Evolutionary conservation across 2,888 invertebrate genomes (phyloP), one percentile per base, ranked within the genome.

Genomic region (Caenorhabditis parvicauda): DNA sequence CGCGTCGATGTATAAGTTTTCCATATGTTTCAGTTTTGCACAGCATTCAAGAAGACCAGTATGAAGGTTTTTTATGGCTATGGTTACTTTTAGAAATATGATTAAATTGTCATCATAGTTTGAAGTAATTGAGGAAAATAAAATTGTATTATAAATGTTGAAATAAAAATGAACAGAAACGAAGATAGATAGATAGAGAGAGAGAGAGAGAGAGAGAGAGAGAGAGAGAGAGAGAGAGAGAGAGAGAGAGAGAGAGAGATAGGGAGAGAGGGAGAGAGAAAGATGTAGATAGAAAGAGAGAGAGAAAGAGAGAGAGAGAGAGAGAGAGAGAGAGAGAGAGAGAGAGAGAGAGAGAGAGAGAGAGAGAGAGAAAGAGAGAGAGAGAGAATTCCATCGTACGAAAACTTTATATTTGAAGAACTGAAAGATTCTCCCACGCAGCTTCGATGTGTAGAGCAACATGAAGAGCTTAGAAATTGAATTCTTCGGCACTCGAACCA

Each of bases 281-380:
- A 28, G 42, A 46, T 48, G 37, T 21, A 45, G 53, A 58, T 50
- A 58, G 49, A 49, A 53, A 53, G 49, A 49, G 43, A 43, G 39
- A 39, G 45, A 42, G 49, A 48, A 44, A 43, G 58, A 50, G 58
- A 53, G 53, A 17, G 6, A 35, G 38, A 14, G 45, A 49, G 45
- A 35, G 41, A 12, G 22, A 5, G 17, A 12, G 37, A 59, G 52
- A 38, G 38, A 60, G 44, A 19, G 12, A 1, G 50, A 14, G 12
- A 38, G 43, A 47, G 24, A 25, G 28, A 22, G 59, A 59, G 59
- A 54, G 45, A 50, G 29, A 50, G 59, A 39, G 50, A 38, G 53
- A 22, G 41, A 44, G 39, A 44, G 28, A 22, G 24, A 48, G 58
- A 58, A 52, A 53, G 58, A 49, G 51, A 52, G 43, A 42, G 52